These are phyloP conservation scores for Ctenosaura bakeri DNA, from an alignment of 2,797 vertebrate genomes.

Conservation along the genomic window DNA sequence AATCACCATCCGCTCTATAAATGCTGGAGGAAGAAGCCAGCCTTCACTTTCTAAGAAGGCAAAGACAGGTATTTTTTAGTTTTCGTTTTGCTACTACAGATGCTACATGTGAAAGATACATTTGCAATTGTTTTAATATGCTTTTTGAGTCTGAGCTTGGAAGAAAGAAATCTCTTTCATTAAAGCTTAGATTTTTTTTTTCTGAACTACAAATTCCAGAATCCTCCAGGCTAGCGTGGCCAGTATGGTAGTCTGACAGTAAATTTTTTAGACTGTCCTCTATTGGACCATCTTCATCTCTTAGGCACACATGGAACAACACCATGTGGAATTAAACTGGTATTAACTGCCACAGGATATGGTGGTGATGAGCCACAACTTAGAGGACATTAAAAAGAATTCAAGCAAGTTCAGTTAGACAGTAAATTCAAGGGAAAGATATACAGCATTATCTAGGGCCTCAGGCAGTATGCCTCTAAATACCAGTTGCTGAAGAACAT, in stretches of 20 bases:
- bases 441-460: background rate
- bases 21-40: slow-evolving; percentile 86
- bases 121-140: slow-evolving; percentile 9
- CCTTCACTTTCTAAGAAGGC: slow-evolving; percentile 84
- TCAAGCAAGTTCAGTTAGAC: background rate
- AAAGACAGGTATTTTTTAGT: slow-evolving; percentile 87
- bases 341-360: background rate
- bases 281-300: too few species aligned
- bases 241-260: background rate
- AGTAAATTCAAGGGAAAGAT: background rate
- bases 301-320: too few species aligned
- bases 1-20: slow-evolving; percentile 87
- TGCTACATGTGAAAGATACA: background rate
- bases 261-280: too few species aligned
- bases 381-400: background rate
- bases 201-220: background rate
- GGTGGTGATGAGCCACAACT: background rate
- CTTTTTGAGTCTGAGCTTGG: slow-evolving; percentile 7
- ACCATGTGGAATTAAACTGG: background rate
- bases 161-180: background rate
- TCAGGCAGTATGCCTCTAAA: background rate
- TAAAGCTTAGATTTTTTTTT: too few species aligned
- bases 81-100: slow-evolving; percentile 7
- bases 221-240: background rate
- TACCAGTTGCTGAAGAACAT: background rate